Conservation (phyloP, 2,888 invertebrate genomes). For the Lasioglossum malachurum region DNA sequence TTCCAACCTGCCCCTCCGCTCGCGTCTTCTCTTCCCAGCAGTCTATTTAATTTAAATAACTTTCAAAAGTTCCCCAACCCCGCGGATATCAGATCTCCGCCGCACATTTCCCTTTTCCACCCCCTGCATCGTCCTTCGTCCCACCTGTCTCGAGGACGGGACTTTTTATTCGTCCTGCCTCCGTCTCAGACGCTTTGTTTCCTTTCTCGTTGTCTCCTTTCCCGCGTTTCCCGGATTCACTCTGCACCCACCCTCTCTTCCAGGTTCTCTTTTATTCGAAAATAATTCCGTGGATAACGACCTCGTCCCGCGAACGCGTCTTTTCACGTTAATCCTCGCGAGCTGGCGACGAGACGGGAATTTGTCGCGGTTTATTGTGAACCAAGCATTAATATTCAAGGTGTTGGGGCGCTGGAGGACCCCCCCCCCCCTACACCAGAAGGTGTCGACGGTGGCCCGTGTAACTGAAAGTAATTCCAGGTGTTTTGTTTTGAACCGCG, state of each 20-base stretch:
- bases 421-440: not conserved
- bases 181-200: constrained; percentile 33
- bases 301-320: constrained; percentile 45
- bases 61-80: constrained; percentile 74
- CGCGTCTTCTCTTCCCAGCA: constrained; percentile 29
- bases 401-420: not conserved
- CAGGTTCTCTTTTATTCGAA: constrained; percentile 53
- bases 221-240: constrained; percentile 20
- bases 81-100: constrained; percentile 67
- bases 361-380: constrained; percentile 20
- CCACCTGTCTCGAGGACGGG: constrained; percentile 37
- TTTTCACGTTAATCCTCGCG: constrained; percentile 40
- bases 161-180: constrained; percentile 23
- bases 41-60: constrained; percentile 81
- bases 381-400: constrained; percentile 31
- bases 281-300: constrained; percentile 72
- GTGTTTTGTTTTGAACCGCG: not conserved
- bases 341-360: not conserved
- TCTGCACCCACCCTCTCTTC: constrained; percentile 6
- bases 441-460: not conserved
- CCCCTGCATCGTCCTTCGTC: not conserved
- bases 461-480: not conserved
- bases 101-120: constrained; percentile 23
- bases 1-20: constrained; percentile 34
- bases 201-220: constrained; percentile 39